Conservation (phyloP, 1,140 invertebrate genomes). For the Pectinophora gossypiella region DNA sequence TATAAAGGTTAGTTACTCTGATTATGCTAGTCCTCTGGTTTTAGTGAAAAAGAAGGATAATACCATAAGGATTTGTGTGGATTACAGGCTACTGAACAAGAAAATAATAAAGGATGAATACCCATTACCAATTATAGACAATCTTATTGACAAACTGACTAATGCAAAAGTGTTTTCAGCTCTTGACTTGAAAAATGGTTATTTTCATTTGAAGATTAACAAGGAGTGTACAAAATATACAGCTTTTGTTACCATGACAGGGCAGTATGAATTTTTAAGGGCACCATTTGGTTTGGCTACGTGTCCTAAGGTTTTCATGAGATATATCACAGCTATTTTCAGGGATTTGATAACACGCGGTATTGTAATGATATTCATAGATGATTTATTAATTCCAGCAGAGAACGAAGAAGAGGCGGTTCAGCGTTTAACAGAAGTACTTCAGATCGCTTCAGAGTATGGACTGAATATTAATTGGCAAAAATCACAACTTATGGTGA, state of each 20-base stretch:
- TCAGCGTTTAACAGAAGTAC: neutral
- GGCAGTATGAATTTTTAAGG: constrained; percentile 1
- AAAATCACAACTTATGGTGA: neutral
- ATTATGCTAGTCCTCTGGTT: constrained; percentile 21
- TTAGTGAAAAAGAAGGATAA: constrained; percentile 18
- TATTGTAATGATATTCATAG: constrained; percentile 5
- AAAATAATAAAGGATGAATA: constrained; percentile 6
- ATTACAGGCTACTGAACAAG: constrained; percentile 17
- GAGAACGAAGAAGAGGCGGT: neutral
- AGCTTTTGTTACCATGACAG: neutral
- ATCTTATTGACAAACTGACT: neutral
- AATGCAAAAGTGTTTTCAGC: neutral
- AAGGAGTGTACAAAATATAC: constrained; percentile 4
- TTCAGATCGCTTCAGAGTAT: constrained; percentile 1
- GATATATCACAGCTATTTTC: constrained; percentile 2
- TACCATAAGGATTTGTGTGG: constrained; percentile 10
- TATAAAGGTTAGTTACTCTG: constrained; percentile 12
- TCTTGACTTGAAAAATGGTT: neutral
- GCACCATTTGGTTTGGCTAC: constrained; percentile 5
- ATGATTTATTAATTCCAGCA: constrained; percentile 6
- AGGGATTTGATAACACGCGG: neutral
- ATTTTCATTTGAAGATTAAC: constrained; percentile 2
- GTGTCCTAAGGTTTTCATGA: constrained; percentile 4
- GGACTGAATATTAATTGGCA: too few relatives aligned
- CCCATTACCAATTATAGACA: constrained; percentile 4